Evolutionary conservation across 2,888 invertebrate species (phyloP), one percentile per base, ranked within the genome.

Genomic region (Apodemia duryi): DNA sequence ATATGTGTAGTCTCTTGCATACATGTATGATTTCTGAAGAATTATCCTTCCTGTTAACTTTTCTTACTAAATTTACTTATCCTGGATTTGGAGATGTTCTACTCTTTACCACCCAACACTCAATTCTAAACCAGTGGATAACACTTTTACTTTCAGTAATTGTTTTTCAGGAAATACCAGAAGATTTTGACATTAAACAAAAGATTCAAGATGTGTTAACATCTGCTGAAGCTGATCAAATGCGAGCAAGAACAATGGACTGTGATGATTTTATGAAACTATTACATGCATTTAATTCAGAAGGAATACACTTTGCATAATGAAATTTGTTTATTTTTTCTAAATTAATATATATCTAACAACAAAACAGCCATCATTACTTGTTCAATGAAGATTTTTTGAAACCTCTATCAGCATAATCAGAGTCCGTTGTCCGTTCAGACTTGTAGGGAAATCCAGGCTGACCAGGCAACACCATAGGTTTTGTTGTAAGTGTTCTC

Each of bases 251-350:
- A 76, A 95, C 95, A 6, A 97, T 99, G 98, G 98, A 98, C 80
- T 95, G 97, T 73, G 99, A 99, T 91, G 99, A 99, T 82, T 99
- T 99, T 81, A 95, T 98, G 90, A 93, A 93, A 71, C 88, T 98
- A 66, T 88, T 98, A 75, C 94, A 96, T 84, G 95, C 95, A 51
- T 99, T 99, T 83, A 99, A 99, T 87, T 93, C 94, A 65, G 96
- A 96, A 84, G 98, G 98, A 77, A 96, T 99, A 82, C 99, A 99
- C 92, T 99, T 99, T 91, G 94, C 96, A 69, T 96, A 83, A 76
- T 67, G 69, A 65, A 54, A 61, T 63, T 65, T 65, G 65, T 68
- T 62, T 64, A 70, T 67, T 67, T 67, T 73, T 69, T 65, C 52
- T 51, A 63, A 63, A 35, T 61, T 57, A 65, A 61, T 13, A 38